Evolutionary conservation across 2,888 invertebrate genomes (phyloP).

Genomic region (Acanthopleura granulata): DNA sequence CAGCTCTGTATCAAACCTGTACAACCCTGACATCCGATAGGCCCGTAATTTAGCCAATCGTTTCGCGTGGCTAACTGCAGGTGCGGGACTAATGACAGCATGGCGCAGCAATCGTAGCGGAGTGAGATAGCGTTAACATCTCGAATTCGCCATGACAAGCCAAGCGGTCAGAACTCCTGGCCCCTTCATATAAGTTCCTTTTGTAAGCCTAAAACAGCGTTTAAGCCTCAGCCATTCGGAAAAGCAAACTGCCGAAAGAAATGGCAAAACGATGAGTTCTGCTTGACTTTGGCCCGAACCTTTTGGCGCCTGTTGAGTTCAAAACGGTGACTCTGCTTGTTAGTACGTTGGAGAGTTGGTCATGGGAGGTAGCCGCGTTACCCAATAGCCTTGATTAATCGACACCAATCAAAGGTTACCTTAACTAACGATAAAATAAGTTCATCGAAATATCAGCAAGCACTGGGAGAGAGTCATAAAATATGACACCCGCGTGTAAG

Average conservation of each 20-base stretch:
- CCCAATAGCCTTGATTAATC: not conserved
- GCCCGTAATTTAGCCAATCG: conserved; percentile 13
- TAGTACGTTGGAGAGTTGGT: not conserved
- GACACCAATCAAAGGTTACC: not conserved
- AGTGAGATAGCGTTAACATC: conserved; percentile 4
- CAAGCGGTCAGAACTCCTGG: not conserved
- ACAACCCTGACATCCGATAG: not conserved
- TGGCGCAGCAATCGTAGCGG: not conserved
- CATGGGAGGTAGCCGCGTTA: not conserved
- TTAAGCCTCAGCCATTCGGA: not conserved
- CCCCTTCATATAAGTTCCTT: not conserved
- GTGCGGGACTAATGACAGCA: conserved; percentile 1
- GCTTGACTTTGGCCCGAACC: not conserved
- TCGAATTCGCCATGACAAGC: not conserved
- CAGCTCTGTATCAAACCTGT: not conserved
- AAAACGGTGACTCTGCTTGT: not conserved
- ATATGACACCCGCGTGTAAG: not conserved
- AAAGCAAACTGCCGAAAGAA: conserved; percentile 9
- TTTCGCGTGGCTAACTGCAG: not conserved
- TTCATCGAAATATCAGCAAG: not conserved
- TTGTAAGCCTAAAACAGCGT: not conserved
- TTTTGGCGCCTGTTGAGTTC: not conserved
- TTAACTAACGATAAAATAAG: conserved; percentile 10
- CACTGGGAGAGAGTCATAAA: not conserved
- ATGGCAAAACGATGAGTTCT: conserved; percentile 3